A percentile compares a stretch with the other conserved stretches of the same genome.
These are phyloP conservation scores for Drosophila algonquin DNA, from an alignment of 2,888 invertebrate genomes.

Conservation along the genomic window DNA sequence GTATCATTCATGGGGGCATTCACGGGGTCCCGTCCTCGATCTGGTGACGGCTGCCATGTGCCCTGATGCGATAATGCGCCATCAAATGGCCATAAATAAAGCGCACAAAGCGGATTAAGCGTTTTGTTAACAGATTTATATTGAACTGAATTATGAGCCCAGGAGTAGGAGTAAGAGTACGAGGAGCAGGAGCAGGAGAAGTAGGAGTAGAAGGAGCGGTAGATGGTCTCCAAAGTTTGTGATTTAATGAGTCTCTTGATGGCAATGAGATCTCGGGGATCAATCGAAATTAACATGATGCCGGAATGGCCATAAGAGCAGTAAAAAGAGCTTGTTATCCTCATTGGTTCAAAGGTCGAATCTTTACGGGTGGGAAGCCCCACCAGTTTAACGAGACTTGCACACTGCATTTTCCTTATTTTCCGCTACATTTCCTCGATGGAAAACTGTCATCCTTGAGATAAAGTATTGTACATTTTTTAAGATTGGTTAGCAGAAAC, in stretches of 20 bases:
- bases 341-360: neutral
- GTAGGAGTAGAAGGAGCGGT: neutral
- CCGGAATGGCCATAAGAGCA: neutral
- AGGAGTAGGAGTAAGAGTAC: conserved; percentile 9
- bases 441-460: neutral
- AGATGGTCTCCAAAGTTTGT: neutral
- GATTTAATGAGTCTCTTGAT: conserved; percentile 36
- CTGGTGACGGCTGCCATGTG: conserved; percentile 63
- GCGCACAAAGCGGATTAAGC: conserved; percentile 76
- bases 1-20: neutral
- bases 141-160: conserved; percentile 71
- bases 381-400: neutral
- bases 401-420: neutral
- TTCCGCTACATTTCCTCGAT: neutral
- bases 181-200: neutral
- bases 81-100: conserved; percentile 78
- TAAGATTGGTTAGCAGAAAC: neutral
- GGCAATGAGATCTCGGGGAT: conserved; percentile 23
- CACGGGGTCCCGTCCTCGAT: conserved; percentile 7
- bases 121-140: conserved; percentile 78
- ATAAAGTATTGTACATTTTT: neutral
- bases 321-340: neutral
- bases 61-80: conserved; percentile 73
- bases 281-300: conserved; percentile 24
- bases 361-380: neutral